Percentiles rank a stretch among this genome's conserved stretches.
Evolutionary conservation across 2,888 invertebrate genomes (phyloP).

Genomic region (Cataglyphis livida): DNA sequence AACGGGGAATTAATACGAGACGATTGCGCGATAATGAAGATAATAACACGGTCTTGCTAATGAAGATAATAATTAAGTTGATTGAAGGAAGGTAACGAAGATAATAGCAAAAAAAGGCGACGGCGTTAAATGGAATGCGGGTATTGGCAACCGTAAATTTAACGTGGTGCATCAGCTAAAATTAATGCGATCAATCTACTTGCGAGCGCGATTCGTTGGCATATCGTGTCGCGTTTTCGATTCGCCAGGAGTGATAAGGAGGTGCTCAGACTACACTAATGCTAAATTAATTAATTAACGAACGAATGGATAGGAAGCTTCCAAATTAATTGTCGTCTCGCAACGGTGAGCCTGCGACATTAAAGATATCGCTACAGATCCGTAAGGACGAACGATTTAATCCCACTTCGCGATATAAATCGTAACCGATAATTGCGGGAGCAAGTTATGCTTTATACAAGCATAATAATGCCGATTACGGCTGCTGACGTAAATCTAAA

Average conservation of each 20-base stretch:
- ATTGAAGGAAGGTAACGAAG: background rate
- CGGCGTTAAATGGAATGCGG: background rate
- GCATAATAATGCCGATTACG: conserved; percentile 7
- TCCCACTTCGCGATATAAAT: background rate
- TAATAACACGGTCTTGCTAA: conserved; percentile 26
- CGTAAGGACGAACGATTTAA: conserved; percentile 13
- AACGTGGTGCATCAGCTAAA: background rate
- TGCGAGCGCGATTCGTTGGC: background rate
- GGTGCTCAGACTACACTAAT: background rate
- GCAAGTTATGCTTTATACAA: background rate
- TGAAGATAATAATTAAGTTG: conserved; percentile 28
- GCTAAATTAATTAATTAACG: conserved; percentile 27
- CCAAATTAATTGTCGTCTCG: conserved; percentile 15
- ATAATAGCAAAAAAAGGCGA: background rate
- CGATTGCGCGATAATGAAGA: conserved; percentile 16
- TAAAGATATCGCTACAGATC: conserved; percentile 9
- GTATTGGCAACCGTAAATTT: background rate
- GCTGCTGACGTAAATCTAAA: conserved; percentile 43
- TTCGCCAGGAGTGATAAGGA: background rate
- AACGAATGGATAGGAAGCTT: background rate
- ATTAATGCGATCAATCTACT: background rate
- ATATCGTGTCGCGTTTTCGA: background rate
- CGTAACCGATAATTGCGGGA: conserved; percentile 14
- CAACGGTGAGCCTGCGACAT: background rate
- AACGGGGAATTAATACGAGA: conserved; percentile 2